Evolutionary conservation across 2,888 invertebrate genomes (phyloP).

Genomic region (Mongoloraphidia duomilia): DNA sequence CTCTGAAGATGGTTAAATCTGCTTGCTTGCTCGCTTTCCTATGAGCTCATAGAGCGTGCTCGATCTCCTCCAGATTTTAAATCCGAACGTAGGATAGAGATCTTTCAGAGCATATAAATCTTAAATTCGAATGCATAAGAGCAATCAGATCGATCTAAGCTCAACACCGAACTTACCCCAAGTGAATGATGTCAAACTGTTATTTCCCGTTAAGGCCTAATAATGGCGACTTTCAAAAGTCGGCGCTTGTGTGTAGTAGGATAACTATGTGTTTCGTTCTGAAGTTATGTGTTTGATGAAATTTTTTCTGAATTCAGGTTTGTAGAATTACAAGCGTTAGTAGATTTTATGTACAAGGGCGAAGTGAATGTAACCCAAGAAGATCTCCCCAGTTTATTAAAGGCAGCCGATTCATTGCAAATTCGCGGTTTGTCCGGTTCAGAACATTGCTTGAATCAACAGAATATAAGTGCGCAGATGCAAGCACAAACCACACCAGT

Average conservation of each 20-base stretch:
- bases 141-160: too few relatives aligned
- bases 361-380: slow-evolving; percentile 80
- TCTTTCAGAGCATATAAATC: too few relatives aligned
- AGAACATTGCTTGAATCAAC: slow-evolving; percentile 28
- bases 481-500: background rate
- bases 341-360: slow-evolving; percentile 84
- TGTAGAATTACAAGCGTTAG: slow-evolving; percentile 72
- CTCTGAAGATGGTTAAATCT: too few relatives aligned
- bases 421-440: slow-evolving; percentile 51
- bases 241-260: background rate
- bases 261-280: background rate
- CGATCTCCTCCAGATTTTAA: too few relatives aligned
- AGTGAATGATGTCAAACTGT: too few relatives aligned
- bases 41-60: too few relatives aligned
- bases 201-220: background rate
- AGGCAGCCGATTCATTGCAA: slow-evolving; percentile 71
- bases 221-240: background rate
- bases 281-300: background rate
- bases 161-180: too few relatives aligned
- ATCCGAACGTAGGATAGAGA: too few relatives aligned
- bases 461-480: slow-evolving; percentile 19
- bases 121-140: too few relatives aligned
- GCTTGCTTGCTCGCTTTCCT: too few relatives aligned
- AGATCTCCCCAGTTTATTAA: slow-evolving; percentile 63
- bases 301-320: slow-evolving; percentile 31